Percentiles rank a stretch among this genome's conserved stretches.
phyloP scores from a whole-genome alignment of 2,113 vertebrate genomes.

The Donacobius atricapilla region DNA sequence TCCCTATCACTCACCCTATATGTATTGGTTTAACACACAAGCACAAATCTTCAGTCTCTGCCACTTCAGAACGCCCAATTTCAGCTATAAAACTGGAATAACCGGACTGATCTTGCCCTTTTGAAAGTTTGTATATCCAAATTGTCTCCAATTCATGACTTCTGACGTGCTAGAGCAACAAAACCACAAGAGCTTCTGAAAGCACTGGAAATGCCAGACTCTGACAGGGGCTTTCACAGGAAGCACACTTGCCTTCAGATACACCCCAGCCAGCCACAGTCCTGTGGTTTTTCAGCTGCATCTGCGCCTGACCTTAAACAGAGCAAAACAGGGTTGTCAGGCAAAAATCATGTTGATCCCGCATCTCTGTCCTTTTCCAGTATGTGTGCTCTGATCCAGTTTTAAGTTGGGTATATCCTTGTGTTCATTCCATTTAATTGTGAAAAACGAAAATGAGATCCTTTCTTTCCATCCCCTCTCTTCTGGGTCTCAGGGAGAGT shows the following conservation, averaged over 20 bases:
- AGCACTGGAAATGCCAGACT: fast-evolving
- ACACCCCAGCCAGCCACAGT: background rate
- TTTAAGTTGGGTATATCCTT: background rate
- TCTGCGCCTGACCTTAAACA: background rate
- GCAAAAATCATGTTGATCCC: background rate
- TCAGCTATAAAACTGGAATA: background rate
- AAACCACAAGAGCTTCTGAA: background rate
- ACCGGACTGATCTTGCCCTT: background rate
- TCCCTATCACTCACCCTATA: background rate
- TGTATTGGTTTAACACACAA: background rate
- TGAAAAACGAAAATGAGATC: background rate
- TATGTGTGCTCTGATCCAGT: background rate
- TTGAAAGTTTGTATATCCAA: background rate
- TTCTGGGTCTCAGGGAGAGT: background rate
- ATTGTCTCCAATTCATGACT: background rate
- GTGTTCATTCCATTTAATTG: fast-evolving
- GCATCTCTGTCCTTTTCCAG: background rate
- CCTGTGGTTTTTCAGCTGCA: background rate
- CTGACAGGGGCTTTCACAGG: background rate
- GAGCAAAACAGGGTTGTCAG: background rate
- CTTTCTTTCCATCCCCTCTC: too few relatives aligned
- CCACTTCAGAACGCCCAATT: background rate
- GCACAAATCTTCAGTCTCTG: background rate
- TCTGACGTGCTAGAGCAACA: background rate
- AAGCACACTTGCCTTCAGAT: background rate